Evolutionary conservation across 2,113 vertebrate species (phyloP), one percentile per base, ranked within the genome.

Genomic region (Ranitomeya imitator): DNA sequence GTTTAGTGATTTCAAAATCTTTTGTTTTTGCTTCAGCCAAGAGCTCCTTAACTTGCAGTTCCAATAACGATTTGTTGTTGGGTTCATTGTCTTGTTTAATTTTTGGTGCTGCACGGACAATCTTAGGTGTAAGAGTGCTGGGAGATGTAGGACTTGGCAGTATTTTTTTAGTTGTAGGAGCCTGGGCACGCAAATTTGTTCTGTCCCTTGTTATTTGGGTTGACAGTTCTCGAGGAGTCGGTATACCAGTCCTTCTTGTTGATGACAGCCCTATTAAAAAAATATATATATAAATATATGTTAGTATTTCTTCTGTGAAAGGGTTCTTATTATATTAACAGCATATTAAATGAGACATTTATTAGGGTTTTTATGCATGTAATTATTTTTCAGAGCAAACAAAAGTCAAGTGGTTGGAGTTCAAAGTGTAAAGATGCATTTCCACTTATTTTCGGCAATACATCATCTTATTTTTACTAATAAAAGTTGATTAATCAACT

Each of bases 11-110:
- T 93, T 99, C 97, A 0, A 95, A 96, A 87, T 99, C 98, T 94
- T 99, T 99, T 0, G 96, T 95, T 90, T 99, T 99, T 69, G 97
- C 96, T 89, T 99, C 98, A 31, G 97, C 96, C 92, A 99, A 91
- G 67, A 99, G 96, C 67, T 97, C 98, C 90, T 96, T 98, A 78
- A 99, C 95, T 89, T 98, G 98, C 89, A 95, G 92, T 94, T 99
- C 97, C 82, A 99, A 93, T 52, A 95, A 91, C 0, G 95, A 94
- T 90, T 91, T 96, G 88, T 98, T 97, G 67, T 93, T 92, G 0
- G 81, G 89, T 67, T 98, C 97, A 69, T 90, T 92, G 61, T 98
- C 98, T 37, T 92, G 93, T 91, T 94, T 97, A 87, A 95, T 90
- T 91, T 97, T 98, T 67, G 93, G 83, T 3, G 94, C 85, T 69